phyloP scores from a whole-genome alignment of 1,140 invertebrate species.

The Ceratitis capitata region DNA sequence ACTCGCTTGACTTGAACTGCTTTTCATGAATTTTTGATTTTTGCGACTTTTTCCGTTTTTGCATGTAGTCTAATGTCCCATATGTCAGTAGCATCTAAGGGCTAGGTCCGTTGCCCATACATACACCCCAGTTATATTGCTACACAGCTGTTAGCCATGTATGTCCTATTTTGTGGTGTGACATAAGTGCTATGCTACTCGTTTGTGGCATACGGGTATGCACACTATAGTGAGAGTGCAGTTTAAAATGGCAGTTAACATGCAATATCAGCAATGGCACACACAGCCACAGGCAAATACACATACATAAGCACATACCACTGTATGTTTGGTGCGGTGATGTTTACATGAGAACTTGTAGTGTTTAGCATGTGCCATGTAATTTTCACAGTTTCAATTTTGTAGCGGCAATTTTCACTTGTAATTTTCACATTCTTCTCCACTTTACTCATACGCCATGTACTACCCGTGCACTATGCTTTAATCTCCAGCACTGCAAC shows the following conservation, averaged over 20 bases:
- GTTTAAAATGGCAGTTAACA: constrained; percentile 15
- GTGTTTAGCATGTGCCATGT: neutral
- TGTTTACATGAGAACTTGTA: neutral
- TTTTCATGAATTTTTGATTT: too few species aligned
- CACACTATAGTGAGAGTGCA: neutral
- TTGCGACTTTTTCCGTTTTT: too few species aligned
- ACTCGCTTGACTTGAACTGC: too few species aligned
- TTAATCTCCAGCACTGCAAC: neutral
- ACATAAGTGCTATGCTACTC: constrained; percentile 3
- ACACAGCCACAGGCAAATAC: neutral
- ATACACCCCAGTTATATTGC: too few species aligned
- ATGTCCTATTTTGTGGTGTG: neutral
- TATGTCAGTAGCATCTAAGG: too few species aligned
- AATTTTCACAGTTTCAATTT: constrained; percentile 30
- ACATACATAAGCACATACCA: neutral
- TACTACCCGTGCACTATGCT: neutral
- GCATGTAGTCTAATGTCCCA: too few species aligned
- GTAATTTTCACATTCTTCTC: neutral
- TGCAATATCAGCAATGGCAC: neutral
- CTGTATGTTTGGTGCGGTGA: neutral
- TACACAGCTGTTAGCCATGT: neutral
- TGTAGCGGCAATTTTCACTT: neutral
- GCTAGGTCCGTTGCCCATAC: too few species aligned
- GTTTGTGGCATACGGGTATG: neutral
- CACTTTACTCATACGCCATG: neutral